Evolutionary conservation across 2,113 vertebrate species (phyloP).

Genomic region (Azemiops feae): DNA sequence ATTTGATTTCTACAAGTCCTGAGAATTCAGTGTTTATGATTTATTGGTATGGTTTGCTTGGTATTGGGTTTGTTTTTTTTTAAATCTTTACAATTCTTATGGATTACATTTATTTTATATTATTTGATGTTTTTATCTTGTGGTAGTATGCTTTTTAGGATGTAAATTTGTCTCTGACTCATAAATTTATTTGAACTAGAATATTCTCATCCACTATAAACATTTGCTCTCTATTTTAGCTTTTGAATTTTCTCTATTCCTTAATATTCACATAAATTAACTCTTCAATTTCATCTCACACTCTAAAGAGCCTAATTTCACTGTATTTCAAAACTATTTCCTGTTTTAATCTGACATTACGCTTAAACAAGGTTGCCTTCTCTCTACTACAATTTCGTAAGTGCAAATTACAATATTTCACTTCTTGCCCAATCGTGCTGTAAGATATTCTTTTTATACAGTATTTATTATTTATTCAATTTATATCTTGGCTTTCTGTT

Average conservation of each 20-base stretch:
- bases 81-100: background rate
- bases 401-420: background rate
- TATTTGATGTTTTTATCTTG: background rate
- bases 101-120: background rate
- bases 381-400: background rate
- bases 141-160: background rate
- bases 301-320: background rate
- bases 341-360: background rate
- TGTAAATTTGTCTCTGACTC: background rate
- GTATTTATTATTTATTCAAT: background rate
- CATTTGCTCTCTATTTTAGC: background rate
- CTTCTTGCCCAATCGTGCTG: background rate
- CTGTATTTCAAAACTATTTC: background rate
- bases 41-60: background rate
- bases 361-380: background rate
- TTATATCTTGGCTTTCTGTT: background rate
- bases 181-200: background rate
- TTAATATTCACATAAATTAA: background rate
- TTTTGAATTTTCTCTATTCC: background rate
- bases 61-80: background rate
- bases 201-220: background rate
- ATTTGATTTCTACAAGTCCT: background rate
- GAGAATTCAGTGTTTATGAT: background rate
- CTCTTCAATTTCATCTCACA: background rate
- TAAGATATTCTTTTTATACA: background rate